Conservation (phyloP, 1,140 invertebrate genomes). For the Bombus pyrosoma region DNA sequence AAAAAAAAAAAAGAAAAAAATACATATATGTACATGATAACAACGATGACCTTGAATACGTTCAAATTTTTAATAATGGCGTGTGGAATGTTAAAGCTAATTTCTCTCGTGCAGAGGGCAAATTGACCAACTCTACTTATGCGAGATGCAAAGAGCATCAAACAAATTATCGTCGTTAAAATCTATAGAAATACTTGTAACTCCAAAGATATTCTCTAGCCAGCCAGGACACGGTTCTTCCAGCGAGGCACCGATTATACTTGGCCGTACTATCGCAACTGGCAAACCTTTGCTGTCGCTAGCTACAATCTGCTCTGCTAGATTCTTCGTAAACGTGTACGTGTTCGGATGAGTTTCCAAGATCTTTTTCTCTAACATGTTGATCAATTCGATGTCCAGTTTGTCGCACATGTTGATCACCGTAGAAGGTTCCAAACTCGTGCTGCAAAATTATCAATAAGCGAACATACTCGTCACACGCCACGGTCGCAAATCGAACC, state of each 20-base stretch:
- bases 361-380: constrained; percentile 86
- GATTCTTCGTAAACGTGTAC: constrained; percentile 93
- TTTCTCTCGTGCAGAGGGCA: too few relatives aligned
- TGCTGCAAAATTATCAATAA: constrained; percentile 80
- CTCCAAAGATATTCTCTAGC: constrained; percentile 97
- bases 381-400: constrained; percentile 87
- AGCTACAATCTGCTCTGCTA: constrained; percentile 90
- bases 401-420: constrained; percentile 88
- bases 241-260: constrained; percentile 91
- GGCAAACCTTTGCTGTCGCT: constrained; percentile 87
- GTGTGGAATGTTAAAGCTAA: too few relatives aligned
- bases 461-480: not conserved
- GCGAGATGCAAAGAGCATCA: too few relatives aligned
- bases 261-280: constrained; percentile 94
- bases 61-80: too few relatives aligned
- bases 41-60: too few relatives aligned
- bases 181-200: constrained; percentile 78
- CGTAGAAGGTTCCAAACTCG: constrained; percentile 86
- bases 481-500: too few relatives aligned
- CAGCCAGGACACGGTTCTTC: constrained; percentile 93
- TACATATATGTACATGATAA: too few relatives aligned
- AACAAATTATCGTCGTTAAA: not conserved
- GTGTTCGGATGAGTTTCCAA: constrained; percentile 92
- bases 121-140: too few relatives aligned
- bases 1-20: too few relatives aligned